Conservation (phyloP, 2,888 invertebrate genomes). For the Acrobasis suavella region DNA sequence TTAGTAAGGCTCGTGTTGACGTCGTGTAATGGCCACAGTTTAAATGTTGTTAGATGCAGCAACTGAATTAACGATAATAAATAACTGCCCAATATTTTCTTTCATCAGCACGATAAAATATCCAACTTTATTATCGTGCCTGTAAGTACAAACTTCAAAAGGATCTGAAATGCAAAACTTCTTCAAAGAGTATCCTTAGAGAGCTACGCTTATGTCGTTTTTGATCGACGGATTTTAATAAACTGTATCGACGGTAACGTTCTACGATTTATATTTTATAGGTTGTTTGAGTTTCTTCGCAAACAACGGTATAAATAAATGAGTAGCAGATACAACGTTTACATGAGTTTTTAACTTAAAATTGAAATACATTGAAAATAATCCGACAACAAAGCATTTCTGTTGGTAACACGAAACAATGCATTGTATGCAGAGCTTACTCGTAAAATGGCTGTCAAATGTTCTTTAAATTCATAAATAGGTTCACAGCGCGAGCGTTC, state of each 20-base stretch:
- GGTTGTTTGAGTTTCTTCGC: no score
- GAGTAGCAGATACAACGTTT: background rate
- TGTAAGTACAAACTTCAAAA: slow-evolving; percentile 45
- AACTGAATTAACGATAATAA: no score
- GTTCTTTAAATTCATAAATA: slow-evolving; percentile 26
- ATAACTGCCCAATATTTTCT: background rate
- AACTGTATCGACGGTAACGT: background rate
- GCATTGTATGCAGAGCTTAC: slow-evolving; percentile 27
- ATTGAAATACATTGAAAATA: slow-evolving; percentile 25
- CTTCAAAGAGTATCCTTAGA: slow-evolving; percentile 40
- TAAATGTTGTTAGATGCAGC: no score
- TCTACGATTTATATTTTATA: no score
- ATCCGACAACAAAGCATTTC: slow-evolving; percentile 30
- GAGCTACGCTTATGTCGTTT: background rate
- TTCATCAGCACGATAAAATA: slow-evolving; percentile 28
- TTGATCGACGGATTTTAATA: background rate
- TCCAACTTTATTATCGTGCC: slow-evolving; percentile 41
- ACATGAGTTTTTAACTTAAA: slow-evolving; percentile 6
- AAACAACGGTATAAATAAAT: no score
- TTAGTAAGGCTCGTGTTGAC: no score
- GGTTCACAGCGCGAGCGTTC: background rate
- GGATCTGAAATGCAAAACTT: slow-evolving; percentile 46
- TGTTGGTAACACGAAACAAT: slow-evolving; percentile 29
- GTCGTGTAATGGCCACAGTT: no score
- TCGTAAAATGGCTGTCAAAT: slow-evolving; percentile 31